Evolutionary conservation across 2,888 invertebrate genomes (phyloP).

Genomic region (Agriotes lineatus): DNA sequence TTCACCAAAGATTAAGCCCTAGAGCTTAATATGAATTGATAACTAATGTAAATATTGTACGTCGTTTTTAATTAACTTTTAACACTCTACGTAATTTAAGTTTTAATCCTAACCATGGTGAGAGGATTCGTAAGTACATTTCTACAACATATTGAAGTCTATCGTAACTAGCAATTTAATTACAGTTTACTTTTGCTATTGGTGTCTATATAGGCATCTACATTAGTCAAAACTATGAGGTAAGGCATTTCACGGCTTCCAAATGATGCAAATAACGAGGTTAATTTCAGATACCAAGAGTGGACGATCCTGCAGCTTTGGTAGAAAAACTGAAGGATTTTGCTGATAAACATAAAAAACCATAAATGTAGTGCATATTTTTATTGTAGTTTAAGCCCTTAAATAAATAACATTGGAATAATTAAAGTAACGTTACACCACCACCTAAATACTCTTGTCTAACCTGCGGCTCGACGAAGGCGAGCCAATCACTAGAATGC

Average conservation of each 20-base stretch:
- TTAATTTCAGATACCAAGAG: conserved; percentile 79
- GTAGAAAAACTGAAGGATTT: conserved; percentile 78
- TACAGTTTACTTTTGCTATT: too few species aligned
- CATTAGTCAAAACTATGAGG: conserved; percentile 82
- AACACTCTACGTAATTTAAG: background rate
- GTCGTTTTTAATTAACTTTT: background rate
- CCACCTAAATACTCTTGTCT: conserved; percentile 89
- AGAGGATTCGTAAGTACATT: conserved; percentile 19
- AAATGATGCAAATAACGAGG: conserved; percentile 7
- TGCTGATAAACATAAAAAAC: conserved; percentile 76
- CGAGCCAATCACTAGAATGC: conserved; percentile 98
- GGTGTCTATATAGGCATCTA: conserved; percentile 84
- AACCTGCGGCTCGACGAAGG: conserved; percentile 93
- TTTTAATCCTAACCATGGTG: background rate
- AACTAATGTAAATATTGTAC: too few species aligned
- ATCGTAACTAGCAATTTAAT: too few species aligned
- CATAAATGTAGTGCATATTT: conserved; percentile 17
- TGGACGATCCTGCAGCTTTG: conserved; percentile 84
- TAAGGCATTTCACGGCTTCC: background rate
- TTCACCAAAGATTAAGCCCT: too few species aligned
- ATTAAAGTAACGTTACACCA: conserved; percentile 75
- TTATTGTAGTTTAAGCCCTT: conserved; percentile 59
- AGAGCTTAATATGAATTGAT: too few species aligned
- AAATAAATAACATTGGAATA: conserved; percentile 41
- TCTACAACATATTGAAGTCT: too few species aligned